A percentile compares a stretch with the other conserved stretches of the same genome.
Evolutionary conservation across 2,888 invertebrate genomes (phyloP).

Genomic region (Nomada hirtipes): DNA sequence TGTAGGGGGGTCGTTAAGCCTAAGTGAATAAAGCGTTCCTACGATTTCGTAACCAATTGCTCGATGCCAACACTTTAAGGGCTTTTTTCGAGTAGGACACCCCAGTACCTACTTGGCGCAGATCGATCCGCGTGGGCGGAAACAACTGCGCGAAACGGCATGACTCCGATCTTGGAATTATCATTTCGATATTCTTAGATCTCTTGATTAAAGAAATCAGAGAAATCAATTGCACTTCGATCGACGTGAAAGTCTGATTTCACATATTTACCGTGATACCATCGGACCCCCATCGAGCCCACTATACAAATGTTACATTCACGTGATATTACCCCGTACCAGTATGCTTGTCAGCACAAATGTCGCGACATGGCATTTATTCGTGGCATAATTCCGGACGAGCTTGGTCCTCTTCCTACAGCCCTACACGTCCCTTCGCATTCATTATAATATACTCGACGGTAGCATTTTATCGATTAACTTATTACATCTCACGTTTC

Average conservation of each 20-base stretch:
- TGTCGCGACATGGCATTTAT: constrained; percentile 54
- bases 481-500: constrained; percentile 54
- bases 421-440: constrained; percentile 30
- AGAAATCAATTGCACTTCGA: no score
- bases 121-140: constrained; percentile 61
- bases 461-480: constrained; percentile 54
- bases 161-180: constrained; percentile 37
- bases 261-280: no score
- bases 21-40: constrained; percentile 25
- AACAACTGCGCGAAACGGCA: constrained; percentile 55
- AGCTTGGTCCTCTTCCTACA: constrained; percentile 7
- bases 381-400: constrained; percentile 54
- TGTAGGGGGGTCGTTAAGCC: not conserved
- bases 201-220: not conserved
- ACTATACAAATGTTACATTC: constrained; percentile 7
- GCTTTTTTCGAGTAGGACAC: constrained; percentile 20
- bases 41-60: constrained; percentile 30
- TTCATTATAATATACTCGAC: constrained; percentile 31
- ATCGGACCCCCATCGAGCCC: no score
- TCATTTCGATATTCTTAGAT: constrained; percentile 19
- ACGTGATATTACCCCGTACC: constrained; percentile 20
- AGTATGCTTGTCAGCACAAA: constrained; percentile 25
- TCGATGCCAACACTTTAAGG: constrained; percentile 11
- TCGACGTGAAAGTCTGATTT: not conserved
- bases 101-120: constrained; percentile 45